Percentiles rank a stretch among this genome's conserved stretches.
Conservation (phyloP, 2,113 vertebrate genomes). For the Tragelaphus scriptus region DNA sequence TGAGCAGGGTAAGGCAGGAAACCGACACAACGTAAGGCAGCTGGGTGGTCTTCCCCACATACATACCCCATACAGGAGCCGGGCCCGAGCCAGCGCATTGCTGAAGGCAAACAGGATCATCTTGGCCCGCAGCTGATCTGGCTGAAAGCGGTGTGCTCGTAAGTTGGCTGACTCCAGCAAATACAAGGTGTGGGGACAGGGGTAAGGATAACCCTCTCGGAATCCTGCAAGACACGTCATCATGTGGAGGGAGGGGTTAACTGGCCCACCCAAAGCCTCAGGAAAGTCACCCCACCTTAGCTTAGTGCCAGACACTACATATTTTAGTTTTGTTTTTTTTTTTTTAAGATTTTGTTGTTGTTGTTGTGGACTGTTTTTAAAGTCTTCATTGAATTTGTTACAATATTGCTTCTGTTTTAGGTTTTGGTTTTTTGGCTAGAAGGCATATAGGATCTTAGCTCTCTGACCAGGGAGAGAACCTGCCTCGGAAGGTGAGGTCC, state of each 20-base stretch:
- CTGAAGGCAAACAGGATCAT: conserved; percentile 72
- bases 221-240: conserved; percentile 51
- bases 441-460: not conserved
- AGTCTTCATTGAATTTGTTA: not conserved
- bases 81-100: conserved; percentile 65
- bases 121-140: conserved; percentile 65
- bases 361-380: not conserved
- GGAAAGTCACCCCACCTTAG: not conserved
- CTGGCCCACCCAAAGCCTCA: not conserved
- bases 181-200: conserved; percentile 60
- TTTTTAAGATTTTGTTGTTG: not conserved
- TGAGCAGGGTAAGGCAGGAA: not conserved
- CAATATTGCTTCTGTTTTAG: not conserved
- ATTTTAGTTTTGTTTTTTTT: not conserved
- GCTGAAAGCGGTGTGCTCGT: conserved; percentile 12
- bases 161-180: conserved; percentile 48
- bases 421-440: not conserved
- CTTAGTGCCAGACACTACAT: not conserved
- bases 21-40: accelerated
- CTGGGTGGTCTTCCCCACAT: not conserved
- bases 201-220: conserved; percentile 59
- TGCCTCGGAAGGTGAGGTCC: not conserved
- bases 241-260: not conserved
- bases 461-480: not conserved
- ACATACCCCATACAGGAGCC: conserved; percentile 67